Conservation (phyloP, 2,113 vertebrate species). For the Plecotus auritus region DNA sequence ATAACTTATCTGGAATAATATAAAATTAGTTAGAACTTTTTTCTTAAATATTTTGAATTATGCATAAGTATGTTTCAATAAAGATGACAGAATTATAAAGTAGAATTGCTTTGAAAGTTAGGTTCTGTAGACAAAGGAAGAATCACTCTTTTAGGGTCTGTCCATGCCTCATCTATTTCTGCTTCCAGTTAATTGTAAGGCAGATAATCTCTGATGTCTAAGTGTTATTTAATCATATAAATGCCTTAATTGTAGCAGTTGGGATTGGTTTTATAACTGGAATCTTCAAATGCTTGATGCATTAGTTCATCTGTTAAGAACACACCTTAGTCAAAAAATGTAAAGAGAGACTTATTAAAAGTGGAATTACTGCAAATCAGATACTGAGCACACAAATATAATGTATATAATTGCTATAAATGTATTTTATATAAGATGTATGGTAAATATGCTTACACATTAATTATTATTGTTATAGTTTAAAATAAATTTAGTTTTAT, state of each 20-base stretch:
- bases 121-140: not conserved
- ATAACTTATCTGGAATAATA: not conserved
- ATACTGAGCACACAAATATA: not conserved
- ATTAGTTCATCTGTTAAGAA: constrained; percentile 38
- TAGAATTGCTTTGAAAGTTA: not conserved
- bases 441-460: not conserved
- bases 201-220: not conserved
- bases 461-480: not conserved
- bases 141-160: not conserved
- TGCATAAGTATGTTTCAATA: not conserved
- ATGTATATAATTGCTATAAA: constrained; percentile 26
- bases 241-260: constrained; percentile 31
- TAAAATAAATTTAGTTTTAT: not conserved
- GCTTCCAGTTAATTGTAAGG: not conserved
- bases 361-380: constrained; percentile 8
- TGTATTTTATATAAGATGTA: not conserved
- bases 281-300: not conserved
- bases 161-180: not conserved
- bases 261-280: constrained; percentile 44
- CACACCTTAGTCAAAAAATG: constrained; percentile 38
- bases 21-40: constrained; percentile 3
- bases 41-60: not conserved
- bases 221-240: constrained; percentile 34
- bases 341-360: constrained; percentile 45
- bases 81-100: not conserved